Evolutionary conservation across 2,797 vertebrate species (phyloP), one percentile per base, ranked within the genome.

Genomic region (Alfaro cultratus): DNA sequence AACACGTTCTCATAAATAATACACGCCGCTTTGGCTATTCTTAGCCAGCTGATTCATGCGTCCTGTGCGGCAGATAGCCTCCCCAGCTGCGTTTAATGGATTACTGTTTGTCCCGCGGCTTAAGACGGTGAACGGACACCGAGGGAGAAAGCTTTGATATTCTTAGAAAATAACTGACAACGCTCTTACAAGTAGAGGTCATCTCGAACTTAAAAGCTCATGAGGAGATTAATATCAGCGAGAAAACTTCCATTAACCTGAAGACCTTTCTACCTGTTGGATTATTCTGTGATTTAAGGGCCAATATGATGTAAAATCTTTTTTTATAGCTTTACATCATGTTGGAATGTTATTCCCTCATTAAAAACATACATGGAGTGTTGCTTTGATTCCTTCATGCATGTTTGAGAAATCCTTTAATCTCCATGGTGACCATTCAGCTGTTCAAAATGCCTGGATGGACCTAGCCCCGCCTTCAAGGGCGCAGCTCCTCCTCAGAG

Each of bases 1-100:
- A 76, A 73, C 77, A 80, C 21, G 0, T 71, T 72, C 81, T 91
- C 81, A 91, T 91, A 80, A 89, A 91, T 90, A 88, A 81, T 89
- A 80, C 80, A 91, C 18, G 78, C 36, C 75, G 85, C 82, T 82
- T 77, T 85, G 78, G 82, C 85, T 92, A 83, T 87, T 82, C 86
- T 91, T 90, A 84, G 81, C 75, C 34, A 29, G 43, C 46, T 84
- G 79, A 88, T 85, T 84, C 86, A 76, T 89, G 82, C 84, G 60
- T 83, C 81, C 80, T 85, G 77, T 77, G 81, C 80, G 79, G 77
- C 82, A 84, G 75, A 84, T 82, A 77, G 76, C 70, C 80, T 80
- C 49, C 12, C 60, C 43, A 36, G 49, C 74, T 49, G 34, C 18
- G 68, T 82, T 26, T 77, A 82, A 80, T 79, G 64, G 78, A 87